phyloP scores from a whole-genome alignment of 2,113 vertebrate species.

The Stegastes partitus region DNA sequence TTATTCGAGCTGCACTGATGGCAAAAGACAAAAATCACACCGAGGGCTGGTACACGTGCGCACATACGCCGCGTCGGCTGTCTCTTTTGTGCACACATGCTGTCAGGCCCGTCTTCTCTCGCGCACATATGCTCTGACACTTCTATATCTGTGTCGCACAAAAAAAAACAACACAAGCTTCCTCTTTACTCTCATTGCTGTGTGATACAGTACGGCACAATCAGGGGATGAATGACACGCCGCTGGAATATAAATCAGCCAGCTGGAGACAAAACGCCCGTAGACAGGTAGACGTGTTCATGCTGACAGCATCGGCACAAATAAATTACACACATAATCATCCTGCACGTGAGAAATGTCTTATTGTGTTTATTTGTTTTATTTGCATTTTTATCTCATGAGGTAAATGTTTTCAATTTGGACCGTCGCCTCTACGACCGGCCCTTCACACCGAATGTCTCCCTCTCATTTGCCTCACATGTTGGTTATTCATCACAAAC shows the following conservation, averaged over 20 bases:
- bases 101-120: background rate
- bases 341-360: background rate
- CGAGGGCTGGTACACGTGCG: background rate
- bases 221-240: background rate
- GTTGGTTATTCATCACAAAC: background rate
- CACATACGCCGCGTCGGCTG: background rate
- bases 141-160: constrained; percentile 3
- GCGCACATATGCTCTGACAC: constrained; percentile 5
- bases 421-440: too few species aligned
- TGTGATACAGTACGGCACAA: background rate
- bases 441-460: too few species aligned
- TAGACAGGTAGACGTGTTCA: constrained; percentile 1
- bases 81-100: constrained; percentile 1
- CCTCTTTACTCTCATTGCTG: background rate
- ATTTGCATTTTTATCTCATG: too few species aligned
- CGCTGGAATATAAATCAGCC: constrained; percentile 12
- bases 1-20: background rate
- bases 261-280: background rate
- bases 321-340: background rate
- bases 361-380: background rate
- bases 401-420: too few species aligned
- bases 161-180: constrained; percentile 6
- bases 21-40: background rate
- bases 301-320: background rate
- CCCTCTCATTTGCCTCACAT: background rate